Base-by-base conservation (phyloP, 2,888 invertebrate species). In the Brachylomia viminalis region DNA sequence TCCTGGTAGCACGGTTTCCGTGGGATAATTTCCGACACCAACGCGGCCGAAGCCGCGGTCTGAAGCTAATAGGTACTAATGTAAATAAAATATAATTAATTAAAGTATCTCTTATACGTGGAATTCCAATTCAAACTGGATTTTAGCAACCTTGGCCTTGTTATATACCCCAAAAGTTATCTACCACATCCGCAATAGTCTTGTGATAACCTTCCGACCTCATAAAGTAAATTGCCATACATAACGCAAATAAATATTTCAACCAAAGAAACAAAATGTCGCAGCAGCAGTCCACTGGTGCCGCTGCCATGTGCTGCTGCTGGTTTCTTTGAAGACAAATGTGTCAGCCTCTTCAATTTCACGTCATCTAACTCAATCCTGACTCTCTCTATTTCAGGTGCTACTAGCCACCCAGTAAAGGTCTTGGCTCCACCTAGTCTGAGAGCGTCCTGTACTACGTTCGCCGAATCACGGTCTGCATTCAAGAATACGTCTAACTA, bases 131-230 rank as follows among this genome's bases (percentile, higher is more conserved):
- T 54, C n/a, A 38, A 59, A 68, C n/a, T 75, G 23, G 27, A 56
- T 30, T 45, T 42, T 11, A 47, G 8, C 38, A 52, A 67, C 70
- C 47, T 61, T 77, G 82, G 67, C 67, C 33, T 68, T 45, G 15
- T 73, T 82, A 54, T 47, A 62, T 66, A 52, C 33, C 45, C 49
- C 47, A 65, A 61, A 65, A 72, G 20, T 62, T 82, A 81, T 77
- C 61, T 52, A 68, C 49, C 52, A 68, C 59, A 81, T 69, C 59
- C 77, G 69, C 47, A 68, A 72, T 76, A 62, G 38, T 11, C 15
- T 38, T n/a, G 10, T 61, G 77, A 78, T 80, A 80, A 80, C 68
- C 54, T 72, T 68, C 38, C 15, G 7, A 42, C n/a, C 45, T 20
- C 23, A 15, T 70, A 45, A 54, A 69, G 20, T 52, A 70, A 54